Evolutionary conservation across 1,140 invertebrate genomes (phyloP).

Genomic region (Globodera ellingtonae): DNA sequence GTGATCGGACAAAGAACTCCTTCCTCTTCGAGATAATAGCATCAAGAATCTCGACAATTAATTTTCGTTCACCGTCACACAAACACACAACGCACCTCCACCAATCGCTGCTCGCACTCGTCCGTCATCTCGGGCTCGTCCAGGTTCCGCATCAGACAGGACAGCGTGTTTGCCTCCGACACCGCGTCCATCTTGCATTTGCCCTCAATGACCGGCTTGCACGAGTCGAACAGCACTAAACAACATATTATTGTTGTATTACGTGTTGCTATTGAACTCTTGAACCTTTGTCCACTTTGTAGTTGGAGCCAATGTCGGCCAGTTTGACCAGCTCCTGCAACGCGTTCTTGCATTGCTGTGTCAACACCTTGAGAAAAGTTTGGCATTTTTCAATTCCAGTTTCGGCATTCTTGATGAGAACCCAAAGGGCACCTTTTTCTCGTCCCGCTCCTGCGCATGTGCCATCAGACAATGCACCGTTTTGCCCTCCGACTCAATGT

Average conservation of each 20-base stretch:
- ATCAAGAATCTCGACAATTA: no score
- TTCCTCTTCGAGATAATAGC: no score
- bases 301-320: constrained; percentile 63
- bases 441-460: constrained; percentile 71
- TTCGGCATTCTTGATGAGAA: neutral
- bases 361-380: constrained; percentile 18
- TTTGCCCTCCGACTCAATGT: constrained; percentile 77
- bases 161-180: constrained; percentile 71
- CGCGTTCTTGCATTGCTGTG: constrained; percentile 56
- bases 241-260: neutral
- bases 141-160: constrained; percentile 88
- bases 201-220: constrained; percentile 57
- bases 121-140: constrained; percentile 81
- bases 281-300: constrained; percentile 58
- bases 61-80: no score
- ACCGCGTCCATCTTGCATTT: constrained; percentile 58
- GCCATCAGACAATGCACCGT: constrained; percentile 96
- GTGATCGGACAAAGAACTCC: no score
- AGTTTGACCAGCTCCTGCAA: constrained; percentile 59
- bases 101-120: constrained; percentile 83
- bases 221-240: constrained; percentile 59
- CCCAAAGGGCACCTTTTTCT: constrained; percentile 40
- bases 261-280: neutral
- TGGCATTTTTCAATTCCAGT: no score
- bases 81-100: constrained; percentile 77